Evolutionary conservation across 1,140 invertebrate genomes (phyloP).

Genomic region (Aricia agestis): DNA sequence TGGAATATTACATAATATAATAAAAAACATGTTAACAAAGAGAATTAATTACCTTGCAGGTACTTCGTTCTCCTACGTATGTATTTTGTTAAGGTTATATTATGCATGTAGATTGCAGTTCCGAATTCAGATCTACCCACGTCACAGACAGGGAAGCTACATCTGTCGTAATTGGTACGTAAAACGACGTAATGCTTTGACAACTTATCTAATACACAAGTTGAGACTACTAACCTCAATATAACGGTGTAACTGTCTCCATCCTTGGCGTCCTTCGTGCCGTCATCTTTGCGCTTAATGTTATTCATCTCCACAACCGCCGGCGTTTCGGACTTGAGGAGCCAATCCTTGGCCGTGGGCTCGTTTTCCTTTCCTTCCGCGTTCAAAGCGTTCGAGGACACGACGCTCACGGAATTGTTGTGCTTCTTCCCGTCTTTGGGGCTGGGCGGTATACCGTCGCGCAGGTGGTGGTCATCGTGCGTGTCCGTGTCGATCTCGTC

Average conservation of each 20-base stretch:
- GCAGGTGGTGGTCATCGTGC: conserved; percentile 78
- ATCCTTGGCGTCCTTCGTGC: conserved; percentile 71
- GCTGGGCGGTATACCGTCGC: conserved; percentile 62
- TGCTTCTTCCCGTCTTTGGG: conserved; percentile 61
- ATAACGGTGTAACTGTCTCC: conserved; percentile 82
- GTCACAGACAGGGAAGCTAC: too few relatives aligned
- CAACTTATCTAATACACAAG: background rate
- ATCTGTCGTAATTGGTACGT: too few relatives aligned
- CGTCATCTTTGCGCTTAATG: conserved; percentile 65
- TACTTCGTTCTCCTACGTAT: too few relatives aligned
- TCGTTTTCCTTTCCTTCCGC: conserved; percentile 58
- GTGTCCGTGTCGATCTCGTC: conserved; percentile 85
- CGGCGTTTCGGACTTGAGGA: conserved; percentile 55
- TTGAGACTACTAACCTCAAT: conserved; percentile 56
- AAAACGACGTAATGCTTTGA: too few relatives aligned
- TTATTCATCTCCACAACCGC: conserved; percentile 68
- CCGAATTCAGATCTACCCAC: too few relatives aligned
- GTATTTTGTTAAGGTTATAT: too few relatives aligned
- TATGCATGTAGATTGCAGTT: too few relatives aligned
- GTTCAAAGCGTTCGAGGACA: conserved; percentile 65
- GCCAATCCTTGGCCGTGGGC: conserved; percentile 67
- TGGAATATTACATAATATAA: conserved; percentile 34
- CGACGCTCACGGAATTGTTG: conserved; percentile 65
- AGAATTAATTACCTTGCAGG: too few relatives aligned
- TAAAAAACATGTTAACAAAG: too few relatives aligned